Evolutionary conservation across 2,113 vertebrate genomes (phyloP).

Genomic region (Chascanopsetta lugubris): DNA sequence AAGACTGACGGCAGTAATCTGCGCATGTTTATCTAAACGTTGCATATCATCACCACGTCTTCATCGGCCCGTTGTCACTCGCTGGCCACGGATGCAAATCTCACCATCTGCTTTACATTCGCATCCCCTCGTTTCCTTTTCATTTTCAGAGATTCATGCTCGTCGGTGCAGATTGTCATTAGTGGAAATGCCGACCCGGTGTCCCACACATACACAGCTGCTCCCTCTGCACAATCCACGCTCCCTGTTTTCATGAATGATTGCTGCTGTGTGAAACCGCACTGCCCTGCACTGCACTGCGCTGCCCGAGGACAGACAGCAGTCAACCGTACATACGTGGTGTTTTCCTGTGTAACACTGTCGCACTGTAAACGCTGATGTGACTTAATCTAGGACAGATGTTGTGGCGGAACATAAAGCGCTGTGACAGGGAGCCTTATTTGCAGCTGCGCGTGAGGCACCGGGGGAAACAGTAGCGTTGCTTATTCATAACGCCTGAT

Average conservation of each 20-base stretch:
- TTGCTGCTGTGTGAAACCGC: slow-evolving; percentile 25
- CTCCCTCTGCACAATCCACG: slow-evolving; percentile 15
- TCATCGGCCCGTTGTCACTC: background rate
- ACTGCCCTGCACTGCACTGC: too few relatives aligned
- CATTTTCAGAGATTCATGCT: background rate
- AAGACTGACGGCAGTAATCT: background rate
- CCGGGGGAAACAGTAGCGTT: slow-evolving; percentile 10
- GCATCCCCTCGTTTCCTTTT: slow-evolving; percentile 1
- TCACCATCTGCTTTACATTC: slow-evolving; percentile 46
- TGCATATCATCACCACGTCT: slow-evolving; percentile 19
- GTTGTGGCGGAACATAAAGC: background rate
- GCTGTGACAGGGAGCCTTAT: slow-evolving; percentile 25
- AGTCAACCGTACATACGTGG: background rate
- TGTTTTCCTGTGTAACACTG: slow-evolving; percentile 7
- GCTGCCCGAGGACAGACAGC: slow-evolving; percentile 22
- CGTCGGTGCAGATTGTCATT: slow-evolving; percentile 19
- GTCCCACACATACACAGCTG: slow-evolving; percentile 33
- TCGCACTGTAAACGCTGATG: background rate
- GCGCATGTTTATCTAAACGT: background rate
- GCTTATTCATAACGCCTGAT: slow-evolving; percentile 63
- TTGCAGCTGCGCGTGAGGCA: slow-evolving; percentile 33
- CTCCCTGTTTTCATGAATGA: slow-evolving; percentile 56
- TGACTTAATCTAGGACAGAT: background rate
- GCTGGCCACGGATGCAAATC: slow-evolving; percentile 37
- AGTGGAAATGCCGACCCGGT: slow-evolving; percentile 21